A percentile compares a stretch with the other conserved stretches of the same genome.
Evolutionary conservation across 2,113 vertebrate genomes (phyloP).

Genomic region (Anoura caudifer): DNA sequence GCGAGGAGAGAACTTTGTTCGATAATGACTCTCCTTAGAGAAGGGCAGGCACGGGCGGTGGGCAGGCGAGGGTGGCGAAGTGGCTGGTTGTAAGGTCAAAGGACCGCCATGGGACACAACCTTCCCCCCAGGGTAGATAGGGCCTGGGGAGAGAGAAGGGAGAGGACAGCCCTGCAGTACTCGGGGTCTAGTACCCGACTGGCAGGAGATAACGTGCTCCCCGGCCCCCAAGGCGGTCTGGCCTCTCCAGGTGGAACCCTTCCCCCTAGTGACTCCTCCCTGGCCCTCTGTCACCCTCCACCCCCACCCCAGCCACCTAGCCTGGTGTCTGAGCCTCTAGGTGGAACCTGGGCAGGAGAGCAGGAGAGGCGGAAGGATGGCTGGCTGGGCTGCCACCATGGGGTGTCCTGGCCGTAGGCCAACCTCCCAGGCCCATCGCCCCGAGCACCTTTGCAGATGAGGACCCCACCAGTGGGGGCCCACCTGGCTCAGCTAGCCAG

Average conservation of each 20-base stretch:
- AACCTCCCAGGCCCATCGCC: neutral
- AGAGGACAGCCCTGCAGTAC: neutral
- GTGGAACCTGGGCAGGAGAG: neutral
- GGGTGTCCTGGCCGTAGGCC: no score
- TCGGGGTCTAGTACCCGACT: neutral
- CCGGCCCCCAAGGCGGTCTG: neutral
- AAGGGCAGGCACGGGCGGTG: neutral
- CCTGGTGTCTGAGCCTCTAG: neutral
- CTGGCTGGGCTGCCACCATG: neutral
- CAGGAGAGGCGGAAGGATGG: neutral
- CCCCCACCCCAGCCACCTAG: neutral
- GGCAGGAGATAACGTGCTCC: no score
- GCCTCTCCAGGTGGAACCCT: neutral
- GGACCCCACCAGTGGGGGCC: neutral
- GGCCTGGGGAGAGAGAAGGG: neutral
- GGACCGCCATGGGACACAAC: neutral
- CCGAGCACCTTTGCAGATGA: neutral
- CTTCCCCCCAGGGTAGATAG: no score
- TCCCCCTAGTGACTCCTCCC: neutral
- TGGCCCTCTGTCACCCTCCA: neutral
- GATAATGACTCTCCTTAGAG: neutral
- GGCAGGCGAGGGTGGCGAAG: neutral
- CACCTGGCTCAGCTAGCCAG: neutral
- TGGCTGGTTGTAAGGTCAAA: neutral
- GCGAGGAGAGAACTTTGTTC: neutral